Evolutionary conservation across 2,797 vertebrate species (phyloP).

Genomic region (Cossypha caffra): DNA sequence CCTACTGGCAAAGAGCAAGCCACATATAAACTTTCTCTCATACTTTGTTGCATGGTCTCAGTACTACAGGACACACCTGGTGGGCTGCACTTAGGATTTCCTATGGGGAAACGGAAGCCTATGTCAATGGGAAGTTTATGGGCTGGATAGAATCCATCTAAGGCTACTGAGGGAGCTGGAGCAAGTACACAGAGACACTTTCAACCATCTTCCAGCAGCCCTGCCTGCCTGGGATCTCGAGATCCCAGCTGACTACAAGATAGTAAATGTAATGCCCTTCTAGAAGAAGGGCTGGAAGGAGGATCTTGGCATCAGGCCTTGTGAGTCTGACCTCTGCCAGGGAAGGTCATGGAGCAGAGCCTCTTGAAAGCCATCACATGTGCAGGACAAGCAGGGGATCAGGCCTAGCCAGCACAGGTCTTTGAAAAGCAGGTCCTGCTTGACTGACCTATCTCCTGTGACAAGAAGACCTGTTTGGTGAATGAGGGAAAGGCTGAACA

Average conservation of each 20-base stretch:
- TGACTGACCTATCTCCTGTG: neutral
- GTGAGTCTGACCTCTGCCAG: neutral
- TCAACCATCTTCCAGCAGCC: neutral
- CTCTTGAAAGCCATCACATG: fast-evolving
- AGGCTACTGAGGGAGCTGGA: neutral
- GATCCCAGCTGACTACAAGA: neutral
- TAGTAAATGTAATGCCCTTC: neutral
- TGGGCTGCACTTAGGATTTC: neutral
- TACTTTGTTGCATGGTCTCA: neutral
- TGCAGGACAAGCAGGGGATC: neutral
- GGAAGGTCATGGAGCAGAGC: neutral
- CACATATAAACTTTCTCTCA: fast-evolving
- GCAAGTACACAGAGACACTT: neutral
- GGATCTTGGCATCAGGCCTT: neutral
- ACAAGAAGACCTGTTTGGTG: neutral
- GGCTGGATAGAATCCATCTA: neutral
- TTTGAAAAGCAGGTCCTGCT: neutral
- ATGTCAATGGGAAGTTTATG: neutral
- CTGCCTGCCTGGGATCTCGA: neutral
- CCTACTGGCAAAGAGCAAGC: neutral
- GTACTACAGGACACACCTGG: neutral
- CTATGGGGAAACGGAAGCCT: neutral
- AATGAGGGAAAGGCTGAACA: neutral
- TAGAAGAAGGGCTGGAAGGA: neutral
- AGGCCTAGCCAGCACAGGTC: neutral